A percentile compares a stretch with the other conserved stretches of the same genome.
Evolutionary conservation across 2,113 vertebrate species (phyloP).

Genomic region (Vulpes lagopus): DNA sequence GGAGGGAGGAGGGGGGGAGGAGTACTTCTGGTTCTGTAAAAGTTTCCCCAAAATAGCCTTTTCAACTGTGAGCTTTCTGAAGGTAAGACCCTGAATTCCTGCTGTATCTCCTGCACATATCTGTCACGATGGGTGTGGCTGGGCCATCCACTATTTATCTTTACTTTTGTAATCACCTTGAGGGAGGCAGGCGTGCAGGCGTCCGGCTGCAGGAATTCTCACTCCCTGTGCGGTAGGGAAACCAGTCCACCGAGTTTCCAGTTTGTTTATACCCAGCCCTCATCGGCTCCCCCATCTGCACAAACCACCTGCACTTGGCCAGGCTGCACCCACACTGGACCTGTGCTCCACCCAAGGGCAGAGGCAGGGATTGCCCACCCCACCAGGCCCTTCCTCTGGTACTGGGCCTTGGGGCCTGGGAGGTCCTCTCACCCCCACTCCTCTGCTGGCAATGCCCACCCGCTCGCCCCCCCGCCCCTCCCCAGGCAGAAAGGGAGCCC

Average conservation of each 20-base stretch:
- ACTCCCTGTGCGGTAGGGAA: neutral
- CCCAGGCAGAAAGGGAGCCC: neutral
- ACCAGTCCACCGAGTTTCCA: neutral
- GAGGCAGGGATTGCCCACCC: neutral
- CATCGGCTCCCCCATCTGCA: neutral
- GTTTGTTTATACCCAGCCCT: neutral
- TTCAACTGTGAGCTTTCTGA: too few species aligned
- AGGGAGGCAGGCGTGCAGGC: neutral
- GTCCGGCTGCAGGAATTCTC: neutral
- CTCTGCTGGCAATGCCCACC: neutral
- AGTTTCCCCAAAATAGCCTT: neutral
- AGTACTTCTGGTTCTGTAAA: neutral
- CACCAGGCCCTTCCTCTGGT: fast-evolving
- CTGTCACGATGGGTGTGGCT: neutral
- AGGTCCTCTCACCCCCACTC: fast-evolving
- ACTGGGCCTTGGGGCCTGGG: neutral
- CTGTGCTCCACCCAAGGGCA: too few species aligned
- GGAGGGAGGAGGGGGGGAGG: neutral
- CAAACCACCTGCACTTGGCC: too few species aligned
- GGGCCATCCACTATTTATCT: fast-evolving
- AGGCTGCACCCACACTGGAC: neutral
- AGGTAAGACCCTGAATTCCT: neutral
- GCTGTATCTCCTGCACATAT: neutral
- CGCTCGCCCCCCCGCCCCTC: fast-evolving
- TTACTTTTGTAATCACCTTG: fast-evolving